Base-by-base conservation (phyloP, 2,888 invertebrate species). In the Bugulina stolonifera region DNA sequence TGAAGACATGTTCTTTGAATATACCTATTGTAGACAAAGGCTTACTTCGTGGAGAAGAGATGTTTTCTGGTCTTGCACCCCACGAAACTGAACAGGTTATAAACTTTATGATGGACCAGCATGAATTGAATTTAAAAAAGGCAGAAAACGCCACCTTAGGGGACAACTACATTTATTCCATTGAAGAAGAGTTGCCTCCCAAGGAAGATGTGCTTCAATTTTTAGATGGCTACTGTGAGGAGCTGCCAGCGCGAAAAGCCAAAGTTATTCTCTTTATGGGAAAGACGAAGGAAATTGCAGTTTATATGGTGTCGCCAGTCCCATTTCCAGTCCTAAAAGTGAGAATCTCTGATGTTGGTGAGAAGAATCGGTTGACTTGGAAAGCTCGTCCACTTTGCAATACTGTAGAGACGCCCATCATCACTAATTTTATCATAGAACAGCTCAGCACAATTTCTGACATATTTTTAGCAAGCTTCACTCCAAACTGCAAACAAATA, bases 181-280 rank as follows among this genome's bases (percentile, higher is more conserved):
- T 70, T 5, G 70, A 70, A 3, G 70, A 70, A 10, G 27, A 70
- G 10, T 52, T 70, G 2, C 70, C 70, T 23, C 22, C n/a, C 35
- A 70, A 70, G 52, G 5, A 2, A 29, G 70, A 70, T 2, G 54
- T 70, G 10, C 23, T 43, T 3, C 29, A 54, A 5, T 54, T 10
- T 3, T n/a, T 64, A 32, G 52, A 70, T 43, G 70, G 70, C 27
- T 23, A 3, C 10, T 25, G 3, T 5, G 3, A n/a, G 10, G 29
- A 22, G 23, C n/a, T 10, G 5, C 70, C 70, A 14, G 54, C 18
- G 22, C 70, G 70, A 5, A 70, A 43, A 52, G 70, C 70, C 2
- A n/a, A 52, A 23, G 70, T 70, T 22, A 23, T 70, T 43, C 10
- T 70, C 23, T 70, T 54, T 29, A 35, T 43, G 52, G 70, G 70